Base-by-base conservation (phyloP, 2,888 invertebrate genomes). In the Congeria kusceri region DNA sequence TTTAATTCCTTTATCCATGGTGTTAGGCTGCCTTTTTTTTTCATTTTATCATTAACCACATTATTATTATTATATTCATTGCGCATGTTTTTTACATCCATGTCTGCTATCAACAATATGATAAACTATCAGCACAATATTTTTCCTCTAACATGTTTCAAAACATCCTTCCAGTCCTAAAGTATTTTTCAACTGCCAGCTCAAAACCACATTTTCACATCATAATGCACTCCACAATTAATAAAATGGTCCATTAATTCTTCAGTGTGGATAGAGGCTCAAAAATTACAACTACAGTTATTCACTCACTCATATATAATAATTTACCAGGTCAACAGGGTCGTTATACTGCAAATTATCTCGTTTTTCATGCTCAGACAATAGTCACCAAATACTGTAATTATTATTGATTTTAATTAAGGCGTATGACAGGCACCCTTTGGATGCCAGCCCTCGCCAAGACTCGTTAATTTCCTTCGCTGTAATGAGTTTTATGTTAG, bases 381-480 rank as follows among this genome's bases (percentile, higher is more conserved):
- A 80, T 73, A 70, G 73, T 25, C 44, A 18, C 61, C 73, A 69
- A 80, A 73, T 66, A 69, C 61, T 49, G 66, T 73, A 80, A 80
- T 76, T 62, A 80, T 80, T 80, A 83, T 77, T 74, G 83, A 83
- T 80, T 83, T 79, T 80, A 83, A 83, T 79, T 79, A 83, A 72
- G 70, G 58, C n/a, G 56, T 63, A 63, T 80, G 83, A 83, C 83
- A 80, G 77, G 77, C 77, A 63, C 59, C 73, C 67, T 32, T 61
- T 47, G 62, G 79, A 72, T 69, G 70, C 62, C 73, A 39, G 67
- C 29, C n/a, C 56, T 18, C 32, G 53, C 53, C 56, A 67, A 75
- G 74, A 62, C 58, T 39, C 62, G 28, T 58, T 73, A 76, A 76
- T 80, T 80, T 75, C 56, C 71, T 64, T 66, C 64, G 47, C 53